Evolutionary conservation across 2,113 vertebrate genomes (phyloP).

Genomic region (Mola mola): DNA sequence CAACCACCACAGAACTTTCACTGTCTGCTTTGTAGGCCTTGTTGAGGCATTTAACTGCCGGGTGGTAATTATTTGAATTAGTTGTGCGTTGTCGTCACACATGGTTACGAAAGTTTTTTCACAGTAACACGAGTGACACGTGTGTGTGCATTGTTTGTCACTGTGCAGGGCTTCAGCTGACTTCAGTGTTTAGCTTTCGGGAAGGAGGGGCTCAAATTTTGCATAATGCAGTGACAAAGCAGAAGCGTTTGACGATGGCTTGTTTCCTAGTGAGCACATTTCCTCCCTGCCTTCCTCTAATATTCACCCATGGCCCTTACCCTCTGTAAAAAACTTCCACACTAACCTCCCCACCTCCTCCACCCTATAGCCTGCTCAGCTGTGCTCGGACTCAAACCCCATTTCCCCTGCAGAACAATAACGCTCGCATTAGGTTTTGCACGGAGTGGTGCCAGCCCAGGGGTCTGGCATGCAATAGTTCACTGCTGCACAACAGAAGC

Average conservation of each 20-base stretch:
- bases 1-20: too few species aligned
- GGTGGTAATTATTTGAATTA: too few species aligned
- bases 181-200: not conserved
- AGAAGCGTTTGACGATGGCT: constrained; percentile 34
- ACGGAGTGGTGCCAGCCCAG: constrained; percentile 51
- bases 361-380: constrained; percentile 44
- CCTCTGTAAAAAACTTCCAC: constrained; percentile 32
- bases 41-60: too few species aligned
- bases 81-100: too few species aligned
- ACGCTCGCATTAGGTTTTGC: constrained; percentile 41
- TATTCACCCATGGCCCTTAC: constrained; percentile 13
- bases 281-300: constrained; percentile 64
- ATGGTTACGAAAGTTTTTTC: too few species aligned
- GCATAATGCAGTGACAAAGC: constrained; percentile 22
- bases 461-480: constrained; percentile 52
- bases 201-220: constrained; percentile 3
- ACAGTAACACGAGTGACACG: too few species aligned
- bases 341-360: constrained; percentile 3
- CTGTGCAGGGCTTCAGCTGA: not conserved
- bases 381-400: constrained; percentile 44
- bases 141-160: too few species aligned
- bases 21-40: too few species aligned
- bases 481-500: constrained; percentile 52
- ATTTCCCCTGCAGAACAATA: constrained; percentile 51
- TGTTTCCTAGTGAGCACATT: constrained; percentile 34